A percentile compares a stretch with the other conserved stretches of the same genome.
These are phyloP conservation scores for Aricia agestis DNA, from an alignment of 1,140 invertebrate genomes.

Conservation along the genomic window DNA sequence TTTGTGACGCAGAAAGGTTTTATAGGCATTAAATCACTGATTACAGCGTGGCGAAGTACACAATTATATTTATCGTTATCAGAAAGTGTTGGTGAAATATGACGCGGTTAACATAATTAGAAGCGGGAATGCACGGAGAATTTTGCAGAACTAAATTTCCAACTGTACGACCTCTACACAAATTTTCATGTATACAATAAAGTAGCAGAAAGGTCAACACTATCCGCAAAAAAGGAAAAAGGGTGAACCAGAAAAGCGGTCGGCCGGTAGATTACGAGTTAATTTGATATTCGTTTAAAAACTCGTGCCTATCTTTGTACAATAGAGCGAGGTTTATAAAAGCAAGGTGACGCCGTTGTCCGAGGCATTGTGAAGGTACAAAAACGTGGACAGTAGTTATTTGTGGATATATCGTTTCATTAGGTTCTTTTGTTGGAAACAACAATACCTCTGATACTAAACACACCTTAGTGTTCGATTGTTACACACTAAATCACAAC, in stretches of 20 bases:
- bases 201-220: neutral
- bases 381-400: slow-evolving; percentile 8
- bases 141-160: neutral
- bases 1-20: neutral
- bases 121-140: neutral
- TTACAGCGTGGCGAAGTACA: neutral
- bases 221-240: neutral
- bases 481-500: no score
- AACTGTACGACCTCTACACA: neutral
- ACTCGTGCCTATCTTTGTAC: slow-evolving; percentile 7
- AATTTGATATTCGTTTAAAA: neutral
- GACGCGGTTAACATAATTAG: neutral
- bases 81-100: neutral
- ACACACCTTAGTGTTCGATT: slow-evolving; percentile 10
- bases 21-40: neutral
- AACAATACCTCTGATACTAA: slow-evolving; percentile 9
- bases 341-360: slow-evolving; percentile 6
- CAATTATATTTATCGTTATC: neutral
- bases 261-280: neutral
- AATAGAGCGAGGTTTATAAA: slow-evolving; percentile 9
- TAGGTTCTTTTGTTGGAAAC: slow-evolving; percentile 12
- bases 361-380: neutral
- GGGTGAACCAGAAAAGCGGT: neutral
- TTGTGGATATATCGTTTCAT: slow-evolving; percentile 16
- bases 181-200: neutral